Evolutionary conservation across 2,113 vertebrate species (phyloP).

Genomic region (Protobothrops mucrosquamatus): DNA sequence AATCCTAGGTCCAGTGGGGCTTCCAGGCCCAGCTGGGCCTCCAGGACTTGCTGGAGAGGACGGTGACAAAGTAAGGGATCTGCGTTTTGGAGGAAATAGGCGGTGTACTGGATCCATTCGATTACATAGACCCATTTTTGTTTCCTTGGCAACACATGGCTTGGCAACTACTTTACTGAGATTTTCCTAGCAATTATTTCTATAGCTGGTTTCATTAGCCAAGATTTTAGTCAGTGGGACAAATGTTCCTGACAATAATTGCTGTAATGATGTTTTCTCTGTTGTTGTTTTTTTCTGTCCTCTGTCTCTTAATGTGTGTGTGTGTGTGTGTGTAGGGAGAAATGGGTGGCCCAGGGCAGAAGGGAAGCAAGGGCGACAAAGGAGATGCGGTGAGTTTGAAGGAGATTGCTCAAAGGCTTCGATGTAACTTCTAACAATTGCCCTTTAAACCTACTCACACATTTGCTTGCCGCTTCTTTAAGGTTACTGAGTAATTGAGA

Average conservation of each 20-base stretch:
- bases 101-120: not conserved
- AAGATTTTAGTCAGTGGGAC: not conserved
- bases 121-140: not conserved
- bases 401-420: not conserved
- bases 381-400: slow-evolving; percentile 80
- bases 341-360: slow-evolving; percentile 81
- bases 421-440: not conserved
- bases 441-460: not conserved
- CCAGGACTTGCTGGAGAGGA: slow-evolving; percentile 83
- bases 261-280: not conserved
- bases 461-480: not conserved
- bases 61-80: slow-evolving; percentile 81
- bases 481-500: not conserved
- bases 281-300: not conserved
- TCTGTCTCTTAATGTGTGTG: not conserved
- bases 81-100: not conserved
- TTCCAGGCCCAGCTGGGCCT: slow-evolving; percentile 76
- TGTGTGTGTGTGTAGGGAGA: slow-evolving; percentile 75
- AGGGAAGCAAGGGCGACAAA: slow-evolving; percentile 90
- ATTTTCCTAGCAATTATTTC: not conserved
- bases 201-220: not conserved
- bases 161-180: not conserved
- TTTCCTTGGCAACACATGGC: not conserved
- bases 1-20: slow-evolving; percentile 74
- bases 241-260: not conserved